Percentiles rank a stretch among this genome's conserved stretches.
These are phyloP conservation scores for Pterocles burchelli DNA, from an alignment of 2,113 vertebrate species.

Conservation along the genomic window DNA sequence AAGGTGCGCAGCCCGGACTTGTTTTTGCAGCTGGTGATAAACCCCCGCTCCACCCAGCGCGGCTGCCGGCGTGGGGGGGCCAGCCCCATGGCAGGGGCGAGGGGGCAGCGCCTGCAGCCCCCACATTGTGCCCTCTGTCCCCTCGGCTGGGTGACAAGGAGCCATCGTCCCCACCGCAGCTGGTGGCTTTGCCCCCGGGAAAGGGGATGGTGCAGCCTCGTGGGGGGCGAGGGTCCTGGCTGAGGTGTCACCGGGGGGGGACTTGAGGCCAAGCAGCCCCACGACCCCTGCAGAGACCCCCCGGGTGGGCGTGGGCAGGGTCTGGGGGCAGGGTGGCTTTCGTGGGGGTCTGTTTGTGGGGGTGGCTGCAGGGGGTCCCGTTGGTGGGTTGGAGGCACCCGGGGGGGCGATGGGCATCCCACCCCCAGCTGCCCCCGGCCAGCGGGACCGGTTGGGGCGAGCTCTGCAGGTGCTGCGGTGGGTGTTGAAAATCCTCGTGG, in stretches of 20 bases:
- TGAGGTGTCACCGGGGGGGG: neutral
- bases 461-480: neutral
- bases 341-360: accelerated
- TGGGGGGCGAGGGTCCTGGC: accelerated
- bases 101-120: neutral
- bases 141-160: accelerated
- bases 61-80: accelerated
- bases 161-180: neutral
- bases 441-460: neutral
- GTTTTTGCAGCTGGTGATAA: neutral
- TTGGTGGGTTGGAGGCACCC: accelerated
- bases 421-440: neutral
- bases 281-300: accelerated
- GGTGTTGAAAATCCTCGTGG: neutral
- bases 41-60: constrained; percentile 2
- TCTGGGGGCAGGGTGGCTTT: neutral
- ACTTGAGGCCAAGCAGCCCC: accelerated
- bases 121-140: accelerated
- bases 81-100: accelerated
- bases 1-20: neutral
- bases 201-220: neutral
- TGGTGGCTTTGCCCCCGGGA: neutral
- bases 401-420: neutral
- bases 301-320: neutral
- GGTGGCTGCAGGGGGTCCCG: no score